Base-by-base conservation (phyloP, 2,113 vertebrate genomes). In the Pardalotus punctatus region DNA sequence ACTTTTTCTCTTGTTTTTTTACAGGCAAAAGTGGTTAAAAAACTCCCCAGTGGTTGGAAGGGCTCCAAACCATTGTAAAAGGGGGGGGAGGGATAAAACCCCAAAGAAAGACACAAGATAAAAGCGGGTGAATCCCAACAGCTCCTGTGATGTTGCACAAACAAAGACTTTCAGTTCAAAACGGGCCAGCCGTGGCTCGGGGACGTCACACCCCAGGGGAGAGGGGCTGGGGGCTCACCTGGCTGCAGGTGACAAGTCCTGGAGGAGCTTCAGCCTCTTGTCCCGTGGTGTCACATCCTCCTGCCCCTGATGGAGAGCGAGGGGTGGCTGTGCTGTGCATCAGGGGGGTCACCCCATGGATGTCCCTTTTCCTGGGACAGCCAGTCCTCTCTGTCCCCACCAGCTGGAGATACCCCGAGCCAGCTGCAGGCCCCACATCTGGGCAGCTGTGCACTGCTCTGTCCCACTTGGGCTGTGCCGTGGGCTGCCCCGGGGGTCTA, bases 251-350 rank as follows among this genome's bases (percentile, higher is more conserved):
- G 33, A 38, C 48, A 1, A 23, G 43, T 7, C 58, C 86, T 60
- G 80, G 19, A 8, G n/a, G 22, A 72, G 61, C 57, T 71, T 35
- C 43, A n/a, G 48, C 65, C 51, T 42, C 58, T 47, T 9, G 36
- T 45, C 16, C 73, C 53, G 23, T 3, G 29, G 25, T 45, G 57
- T 42, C 64, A 35, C 18, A 9, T 48, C 67, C 79, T 51, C 33
- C 40, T 5, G 11, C 14, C n/a, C 42, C 51, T 0, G 1, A 0
- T 0, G 12, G 29, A 56, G 25, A 5, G 15, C 0, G 0, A 78
- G n/a, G 38, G 28, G 33, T 1, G 12, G 33, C 61, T 31, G n/a
- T 12, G 36, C 33, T 11, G 4, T 5, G 48, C 4, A 2, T 17
- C 1, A 1, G 9, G 12, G 7, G 18, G 25, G 8, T 48, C 14